Evolutionary conservation across 2,113 vertebrate genomes (phyloP).

Genomic region (Hoplias malabaricus): DNA sequence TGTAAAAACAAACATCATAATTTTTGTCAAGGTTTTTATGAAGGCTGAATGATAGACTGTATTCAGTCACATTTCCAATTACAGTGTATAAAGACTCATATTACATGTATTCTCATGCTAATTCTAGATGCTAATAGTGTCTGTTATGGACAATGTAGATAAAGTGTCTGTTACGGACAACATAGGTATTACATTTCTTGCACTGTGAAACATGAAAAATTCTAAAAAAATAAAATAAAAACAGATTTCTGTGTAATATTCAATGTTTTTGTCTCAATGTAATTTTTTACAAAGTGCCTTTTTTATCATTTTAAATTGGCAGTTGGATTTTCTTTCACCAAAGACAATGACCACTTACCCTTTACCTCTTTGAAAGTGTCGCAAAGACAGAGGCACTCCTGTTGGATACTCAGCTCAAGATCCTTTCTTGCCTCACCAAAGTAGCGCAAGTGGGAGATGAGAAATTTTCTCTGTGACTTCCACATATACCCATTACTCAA

Average conservation of each 20-base stretch:
- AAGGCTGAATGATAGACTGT: too few species aligned
- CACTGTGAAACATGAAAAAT: too few species aligned
- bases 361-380: slow-evolving; percentile 77
- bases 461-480: slow-evolving; percentile 80
- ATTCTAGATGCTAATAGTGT: too few species aligned
- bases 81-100: too few species aligned
- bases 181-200: too few species aligned
- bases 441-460: slow-evolving; percentile 72
- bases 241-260: too few species aligned
- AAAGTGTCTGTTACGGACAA: too few species aligned
- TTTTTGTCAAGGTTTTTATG: too few species aligned
- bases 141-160: too few species aligned
- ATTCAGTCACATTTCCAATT: background rate
- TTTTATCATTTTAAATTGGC: background rate
- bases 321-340: background rate
- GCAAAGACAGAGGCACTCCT: slow-evolving; percentile 72
- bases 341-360: slow-evolving; percentile 59
- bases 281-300: background rate
- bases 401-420: slow-evolving; percentile 74
- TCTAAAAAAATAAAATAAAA: too few species aligned
- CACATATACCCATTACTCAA: slow-evolving; percentile 72
- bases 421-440: slow-evolving; percentile 77
- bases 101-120: too few species aligned
- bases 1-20: background rate
- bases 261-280: too few species aligned